Evolutionary conservation across 2,888 invertebrate genomes (phyloP).

Genomic region (Chelonus formosanus): DNA sequence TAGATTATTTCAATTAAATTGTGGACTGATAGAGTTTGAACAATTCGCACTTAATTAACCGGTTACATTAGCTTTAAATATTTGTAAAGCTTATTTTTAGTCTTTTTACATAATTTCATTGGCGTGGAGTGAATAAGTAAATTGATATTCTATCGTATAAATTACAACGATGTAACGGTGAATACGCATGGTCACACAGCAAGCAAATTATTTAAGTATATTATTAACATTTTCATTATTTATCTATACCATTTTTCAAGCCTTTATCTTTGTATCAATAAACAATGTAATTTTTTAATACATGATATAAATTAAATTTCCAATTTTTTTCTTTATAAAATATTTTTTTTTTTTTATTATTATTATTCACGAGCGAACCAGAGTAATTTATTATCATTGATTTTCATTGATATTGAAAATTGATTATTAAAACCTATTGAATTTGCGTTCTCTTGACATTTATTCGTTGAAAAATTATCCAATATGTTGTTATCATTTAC

Average conservation of each 20-base stretch:
- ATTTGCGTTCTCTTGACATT: neutral
- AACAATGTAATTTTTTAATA: too few species aligned
- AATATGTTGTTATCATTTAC: constrained; percentile 20
- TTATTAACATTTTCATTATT: constrained; percentile 44
- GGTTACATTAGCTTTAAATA: constrained; percentile 3
- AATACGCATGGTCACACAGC: constrained; percentile 47
- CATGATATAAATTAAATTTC: too few species aligned
- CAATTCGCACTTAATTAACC: neutral
- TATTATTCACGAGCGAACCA: too few species aligned
- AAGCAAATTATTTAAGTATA: constrained; percentile 48
- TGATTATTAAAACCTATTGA: neutral
- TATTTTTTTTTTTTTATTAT: too few species aligned
- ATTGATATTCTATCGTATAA: constrained; percentile 26
- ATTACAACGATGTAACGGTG: constrained; percentile 43
- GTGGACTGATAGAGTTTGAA: constrained; percentile 1
- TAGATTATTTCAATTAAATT: constrained; percentile 29
- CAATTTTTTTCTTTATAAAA: too few species aligned
- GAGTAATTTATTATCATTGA: too few species aligned
- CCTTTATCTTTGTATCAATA: constrained; percentile 15
- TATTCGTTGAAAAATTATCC: constrained; percentile 16
- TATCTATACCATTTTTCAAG: constrained; percentile 33
- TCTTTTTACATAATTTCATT: constrained; percentile 21
- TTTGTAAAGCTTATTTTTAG: constrained; percentile 1
- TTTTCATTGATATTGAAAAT: too few species aligned
- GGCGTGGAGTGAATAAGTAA: constrained; percentile 24